Conservation (phyloP, 2,797 vertebrate genomes). For the Enteromius treurensis region DNA sequence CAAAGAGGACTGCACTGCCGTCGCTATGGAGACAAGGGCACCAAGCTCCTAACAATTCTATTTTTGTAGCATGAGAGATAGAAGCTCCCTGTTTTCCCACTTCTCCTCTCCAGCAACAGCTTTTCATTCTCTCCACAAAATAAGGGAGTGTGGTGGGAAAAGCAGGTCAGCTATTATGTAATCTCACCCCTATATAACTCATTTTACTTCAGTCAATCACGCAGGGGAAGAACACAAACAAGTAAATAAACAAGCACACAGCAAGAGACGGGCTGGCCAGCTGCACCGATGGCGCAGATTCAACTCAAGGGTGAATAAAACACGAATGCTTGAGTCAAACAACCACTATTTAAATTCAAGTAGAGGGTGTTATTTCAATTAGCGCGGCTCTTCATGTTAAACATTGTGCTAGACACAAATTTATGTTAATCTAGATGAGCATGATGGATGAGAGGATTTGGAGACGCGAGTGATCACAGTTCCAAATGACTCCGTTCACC, state of each 20-base stretch:
- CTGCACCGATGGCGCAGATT: not conserved
- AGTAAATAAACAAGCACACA: slow-evolving; percentile 33
- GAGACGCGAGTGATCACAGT: slow-evolving; percentile 45
- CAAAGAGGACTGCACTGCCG: slow-evolving; percentile 74
- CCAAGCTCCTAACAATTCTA: slow-evolving; percentile 81
- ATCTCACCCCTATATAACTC: slow-evolving; percentile 56
- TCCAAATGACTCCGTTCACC: slow-evolving; percentile 39
- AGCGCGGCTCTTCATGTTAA: not conserved
- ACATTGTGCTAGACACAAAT: slow-evolving; percentile 9
- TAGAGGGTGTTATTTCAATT: slow-evolving; percentile 10
- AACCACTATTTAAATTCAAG: slow-evolving; percentile 1
- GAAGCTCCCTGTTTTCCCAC: slow-evolving; percentile 75
- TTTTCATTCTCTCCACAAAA: slow-evolving; percentile 71
- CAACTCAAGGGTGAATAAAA: slow-evolving; percentile 10
- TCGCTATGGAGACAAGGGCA: slow-evolving; percentile 85
- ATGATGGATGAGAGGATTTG: slow-evolving; percentile 49
- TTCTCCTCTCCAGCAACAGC: slow-evolving; percentile 67
- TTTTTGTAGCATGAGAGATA: slow-evolving; percentile 78
- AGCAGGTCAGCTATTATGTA: slow-evolving; percentile 67
- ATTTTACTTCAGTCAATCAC: slow-evolving; percentile 34
- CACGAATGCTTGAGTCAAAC: not conserved
- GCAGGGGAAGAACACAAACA: not conserved
- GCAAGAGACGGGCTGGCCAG: slow-evolving; percentile 28
- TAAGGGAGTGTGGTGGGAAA: slow-evolving; percentile 60
- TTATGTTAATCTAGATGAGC: slow-evolving; percentile 26